Evolutionary conservation across 2,113 vertebrate genomes (phyloP).

Genomic region (Notiomystis cincta): DNA sequence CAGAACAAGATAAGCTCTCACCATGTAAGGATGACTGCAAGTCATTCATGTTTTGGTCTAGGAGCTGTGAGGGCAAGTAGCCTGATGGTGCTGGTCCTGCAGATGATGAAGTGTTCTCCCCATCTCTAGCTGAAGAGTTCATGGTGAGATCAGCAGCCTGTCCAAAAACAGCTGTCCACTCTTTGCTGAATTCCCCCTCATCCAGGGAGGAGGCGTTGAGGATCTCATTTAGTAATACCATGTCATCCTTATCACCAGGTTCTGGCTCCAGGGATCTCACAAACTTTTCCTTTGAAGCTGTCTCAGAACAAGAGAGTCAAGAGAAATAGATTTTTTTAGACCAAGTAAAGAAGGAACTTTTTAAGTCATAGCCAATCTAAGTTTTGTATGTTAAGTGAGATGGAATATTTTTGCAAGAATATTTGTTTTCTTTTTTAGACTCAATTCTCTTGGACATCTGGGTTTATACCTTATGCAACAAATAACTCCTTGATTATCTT

Average conservation of each 20-base stretch:
- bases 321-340: background rate
- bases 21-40: constrained; percentile 80
- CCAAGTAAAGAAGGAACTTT: background rate
- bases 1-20: background rate
- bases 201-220: constrained; percentile 83
- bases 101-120: constrained; percentile 46
- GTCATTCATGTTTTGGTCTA: constrained; percentile 87
- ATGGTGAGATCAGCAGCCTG: constrained; percentile 44
- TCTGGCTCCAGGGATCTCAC: constrained; percentile 65
- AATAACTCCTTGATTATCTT: background rate
- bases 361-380: background rate
- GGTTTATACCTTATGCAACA: background rate
- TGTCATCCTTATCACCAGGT: constrained; percentile 77
- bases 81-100: constrained; percentile 60
- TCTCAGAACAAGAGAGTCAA: background rate
- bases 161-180: constrained; percentile 90
- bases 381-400: background rate
- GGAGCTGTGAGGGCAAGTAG: constrained; percentile 90
- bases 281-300: constrained; percentile 67
- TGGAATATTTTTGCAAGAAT: background rate
- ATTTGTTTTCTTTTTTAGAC: background rate
- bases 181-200: constrained; percentile 81
- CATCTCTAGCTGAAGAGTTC: constrained; percentile 47
- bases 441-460: background rate
- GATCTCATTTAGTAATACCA: constrained; percentile 87